phyloP scores from a whole-genome alignment of 2,888 invertebrate genomes.

The Cephonodes hylas region DNA sequence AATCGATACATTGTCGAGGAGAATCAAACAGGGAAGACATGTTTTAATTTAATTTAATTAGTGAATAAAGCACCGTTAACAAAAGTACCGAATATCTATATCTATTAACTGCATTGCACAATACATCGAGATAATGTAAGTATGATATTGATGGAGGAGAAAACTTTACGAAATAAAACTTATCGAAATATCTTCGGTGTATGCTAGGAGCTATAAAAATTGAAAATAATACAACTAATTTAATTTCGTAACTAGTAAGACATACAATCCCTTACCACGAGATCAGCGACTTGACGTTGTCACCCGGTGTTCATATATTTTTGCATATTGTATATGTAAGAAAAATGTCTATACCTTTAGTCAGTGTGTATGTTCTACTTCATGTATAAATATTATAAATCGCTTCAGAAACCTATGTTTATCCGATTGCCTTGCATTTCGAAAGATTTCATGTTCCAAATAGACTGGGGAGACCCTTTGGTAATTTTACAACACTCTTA shows the following conservation, averaged over 20 bases:
- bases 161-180: slow-evolving; percentile 80
- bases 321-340: slow-evolving; percentile 24
- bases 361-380: slow-evolving; percentile 6
- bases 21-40: slow-evolving; percentile 69
- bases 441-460: slow-evolving; percentile 19
- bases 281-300: slow-evolving; percentile 76
- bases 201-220: slow-evolving; percentile 81
- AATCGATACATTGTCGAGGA: background rate
- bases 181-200: slow-evolving; percentile 82
- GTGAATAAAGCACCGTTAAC: slow-evolving; percentile 52
- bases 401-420: background rate
- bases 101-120: slow-evolving; percentile 49
- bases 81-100: slow-evolving; percentile 43
- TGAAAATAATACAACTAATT: slow-evolving; percentile 81
- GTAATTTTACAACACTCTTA: slow-evolving; percentile 60
- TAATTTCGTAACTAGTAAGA: slow-evolving; percentile 81
- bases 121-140: slow-evolving; percentile 40
- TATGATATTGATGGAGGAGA: slow-evolving; percentile 80
- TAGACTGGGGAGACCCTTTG: slow-evolving; percentile 55
- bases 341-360: background rate
- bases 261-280: slow-evolving; percentile 81
- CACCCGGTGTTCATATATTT: slow-evolving; percentile 60
- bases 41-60: slow-evolving; percentile 42
- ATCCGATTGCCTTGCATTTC: slow-evolving; percentile 1
- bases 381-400: background rate